Evolutionary conservation across 2,888 invertebrate genomes (phyloP).

Genomic region (Cataglyphis rosenhaueri): DNA sequence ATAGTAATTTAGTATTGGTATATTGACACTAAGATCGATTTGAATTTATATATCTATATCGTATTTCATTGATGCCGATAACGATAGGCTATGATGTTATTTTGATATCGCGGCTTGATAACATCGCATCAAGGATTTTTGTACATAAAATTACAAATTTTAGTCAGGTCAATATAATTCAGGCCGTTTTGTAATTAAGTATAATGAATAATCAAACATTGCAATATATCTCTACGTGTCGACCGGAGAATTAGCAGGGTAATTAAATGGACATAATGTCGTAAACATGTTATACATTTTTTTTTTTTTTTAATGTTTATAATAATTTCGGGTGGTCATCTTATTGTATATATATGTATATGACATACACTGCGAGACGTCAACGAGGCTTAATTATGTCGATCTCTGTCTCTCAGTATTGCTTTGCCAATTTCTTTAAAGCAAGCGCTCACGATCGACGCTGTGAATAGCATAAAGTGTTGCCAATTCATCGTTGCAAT

Average conservation of each 20-base stretch:
- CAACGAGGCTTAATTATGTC: conserved; percentile 20
- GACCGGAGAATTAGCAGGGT: not conserved
- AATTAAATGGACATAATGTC: not conserved
- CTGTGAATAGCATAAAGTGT: conserved; percentile 38
- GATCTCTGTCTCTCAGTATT: conserved; percentile 33
- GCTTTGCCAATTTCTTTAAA: conserved; percentile 28
- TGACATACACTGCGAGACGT: not conserved
- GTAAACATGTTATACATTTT: conserved; percentile 7
- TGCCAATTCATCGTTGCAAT: conserved; percentile 51
- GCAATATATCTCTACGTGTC: conserved; percentile 38
- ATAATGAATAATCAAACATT: conserved; percentile 22
- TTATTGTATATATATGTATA: conserved; percentile 24
- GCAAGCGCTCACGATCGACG: conserved; percentile 27
- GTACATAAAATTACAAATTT: conserved; percentile 45
- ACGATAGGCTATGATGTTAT: conserved; percentile 22
- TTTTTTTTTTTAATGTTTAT: not conserved
- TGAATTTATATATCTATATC: conserved; percentile 19
- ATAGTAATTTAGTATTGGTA: conserved; percentile 6
- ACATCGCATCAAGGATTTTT: conserved; percentile 22
- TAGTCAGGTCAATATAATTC: not conserved
- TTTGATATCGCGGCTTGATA: not conserved
- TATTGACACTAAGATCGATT: not conserved
- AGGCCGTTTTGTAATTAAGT: conserved; percentile 31
- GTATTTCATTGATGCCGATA: conserved; percentile 3
- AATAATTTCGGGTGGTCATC: conserved; percentile 8